Evolutionary conservation across 2,888 invertebrate species (phyloP), one percentile per base, ranked within the genome.

Genomic region (Drosophila meridionalis): DNA sequence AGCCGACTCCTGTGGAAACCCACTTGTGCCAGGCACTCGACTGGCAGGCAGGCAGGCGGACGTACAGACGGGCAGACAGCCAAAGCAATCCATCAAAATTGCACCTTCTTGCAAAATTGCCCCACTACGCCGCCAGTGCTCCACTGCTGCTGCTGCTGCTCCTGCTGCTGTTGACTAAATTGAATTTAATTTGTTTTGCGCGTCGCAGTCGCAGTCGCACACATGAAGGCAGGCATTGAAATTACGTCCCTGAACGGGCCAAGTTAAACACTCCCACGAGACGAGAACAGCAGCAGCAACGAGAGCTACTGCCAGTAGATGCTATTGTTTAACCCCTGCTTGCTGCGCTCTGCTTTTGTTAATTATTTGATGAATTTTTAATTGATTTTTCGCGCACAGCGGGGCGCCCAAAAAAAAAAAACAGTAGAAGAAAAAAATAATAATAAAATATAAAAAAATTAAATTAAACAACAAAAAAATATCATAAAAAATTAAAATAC

Each of bases 311-410:
- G 45, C 74, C 63, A 60, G 79, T 52, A 60, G 64, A 48, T 60
- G 79, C 87, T 78, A 87, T 87, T 86, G 88, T 87, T 86, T 75
- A 87, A 84, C 83, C 87, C 87, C 82, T 76, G 78, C 80, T 67
- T 76, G 79, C 59, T 58, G 61, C 63, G 81, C 71, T 74, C 70
- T 82, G 89, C 87, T 91, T 90, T 91, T 91, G 91, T 90, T 91
- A 91, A 91, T 91, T 91, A 91, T 91, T 91, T 91, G 91, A 91
- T 91, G 91, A 91, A 91, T 91, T 91, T 91, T 91, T 91, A 91
- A 91, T 91, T 91, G 91, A 91, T 91, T 91, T 91, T 91, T 84
- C 86, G 85, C 86, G 82, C 84, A 90, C 89, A 89, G 80, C 78
- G 68, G 76, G 80, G 30, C 55, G 58, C 59, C 34, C 34, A 62